Conservation (phyloP, 2,113 vertebrate genomes). For the Neopipo cinnamomea region DNA sequence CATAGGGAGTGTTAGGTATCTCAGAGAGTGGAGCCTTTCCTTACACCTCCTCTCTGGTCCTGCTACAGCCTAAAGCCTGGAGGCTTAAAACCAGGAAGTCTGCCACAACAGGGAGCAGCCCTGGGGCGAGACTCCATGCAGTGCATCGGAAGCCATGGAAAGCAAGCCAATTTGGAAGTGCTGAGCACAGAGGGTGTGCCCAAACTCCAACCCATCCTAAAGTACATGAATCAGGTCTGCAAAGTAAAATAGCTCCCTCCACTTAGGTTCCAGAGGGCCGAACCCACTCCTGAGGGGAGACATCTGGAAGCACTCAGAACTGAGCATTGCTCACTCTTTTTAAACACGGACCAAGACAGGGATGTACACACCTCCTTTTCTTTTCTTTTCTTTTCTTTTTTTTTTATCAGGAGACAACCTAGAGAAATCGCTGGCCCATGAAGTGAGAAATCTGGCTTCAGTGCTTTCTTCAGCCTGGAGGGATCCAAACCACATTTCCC, state of each 20-base stretch:
- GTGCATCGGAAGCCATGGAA: slow-evolving; percentile 17
- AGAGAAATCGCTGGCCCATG: slow-evolving; percentile 7
- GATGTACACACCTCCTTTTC: background rate
- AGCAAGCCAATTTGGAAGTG: slow-evolving; percentile 61
- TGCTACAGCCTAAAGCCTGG: slow-evolving; percentile 38
- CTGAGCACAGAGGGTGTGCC: slow-evolving; percentile 62
- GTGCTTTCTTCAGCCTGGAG: slow-evolving; percentile 36
- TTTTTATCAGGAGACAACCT: background rate
- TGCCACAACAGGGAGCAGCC: slow-evolving; percentile 39
- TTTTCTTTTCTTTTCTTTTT: background rate
- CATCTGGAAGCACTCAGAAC: slow-evolving; percentile 41
- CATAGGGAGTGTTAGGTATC: background rate
- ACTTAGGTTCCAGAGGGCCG: slow-evolving; percentile 29
- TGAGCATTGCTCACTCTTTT: slow-evolving; percentile 26
- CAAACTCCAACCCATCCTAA: slow-evolving; percentile 3
- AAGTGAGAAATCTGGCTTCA: slow-evolving; percentile 51
- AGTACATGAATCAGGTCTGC: slow-evolving; percentile 48
- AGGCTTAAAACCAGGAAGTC: slow-evolving; percentile 59
- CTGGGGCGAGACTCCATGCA: background rate
- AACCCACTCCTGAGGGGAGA: slow-evolving; percentile 61
- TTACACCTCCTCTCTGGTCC: slow-evolving; percentile 35
- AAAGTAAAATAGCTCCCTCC: slow-evolving; percentile 46
- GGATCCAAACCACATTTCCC: slow-evolving; percentile 57
- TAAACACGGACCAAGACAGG: background rate
- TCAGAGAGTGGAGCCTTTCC: background rate